These are phyloP conservation scores for Ichneumoninae sp. DNA, from an alignment of 2,888 invertebrate species.

Conservation along the genomic window DNA sequence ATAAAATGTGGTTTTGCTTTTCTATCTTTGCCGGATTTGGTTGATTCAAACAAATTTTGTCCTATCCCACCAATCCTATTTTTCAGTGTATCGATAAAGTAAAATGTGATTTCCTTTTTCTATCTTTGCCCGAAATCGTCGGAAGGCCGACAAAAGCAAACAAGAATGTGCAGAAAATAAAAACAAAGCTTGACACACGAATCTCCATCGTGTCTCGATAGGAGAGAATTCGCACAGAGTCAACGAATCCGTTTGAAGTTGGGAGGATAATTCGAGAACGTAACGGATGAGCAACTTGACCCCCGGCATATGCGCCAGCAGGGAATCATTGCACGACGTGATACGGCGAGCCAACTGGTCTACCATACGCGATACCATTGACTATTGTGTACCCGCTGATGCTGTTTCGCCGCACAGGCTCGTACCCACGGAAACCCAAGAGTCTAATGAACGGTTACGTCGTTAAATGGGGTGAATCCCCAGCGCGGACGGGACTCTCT, in stretches of 20 bases:
- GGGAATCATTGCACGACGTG: slow-evolving; percentile 49
- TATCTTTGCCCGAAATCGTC: too few relatives aligned
- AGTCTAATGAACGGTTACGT: slow-evolving; percentile 65
- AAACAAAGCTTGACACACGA: neutral
- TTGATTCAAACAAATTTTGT: too few relatives aligned
- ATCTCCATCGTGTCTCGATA: too few relatives aligned
- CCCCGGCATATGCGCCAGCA: slow-evolving; percentile 37
- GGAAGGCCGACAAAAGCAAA: neutral
- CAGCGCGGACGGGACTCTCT: slow-evolving; percentile 41
- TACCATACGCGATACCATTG: slow-evolving; percentile 41
- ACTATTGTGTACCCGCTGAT: slow-evolving; percentile 34
- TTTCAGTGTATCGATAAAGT: too few relatives aligned
- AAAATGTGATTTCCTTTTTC: too few relatives aligned
- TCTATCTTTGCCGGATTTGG: too few relatives aligned
- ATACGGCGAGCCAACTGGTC: slow-evolving; percentile 55
- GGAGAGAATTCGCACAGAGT: neutral
- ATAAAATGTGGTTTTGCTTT: too few relatives aligned
- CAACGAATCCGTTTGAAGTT: slow-evolving; percentile 7
- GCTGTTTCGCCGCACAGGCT: slow-evolving; percentile 32
- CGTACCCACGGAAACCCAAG: slow-evolving; percentile 47
- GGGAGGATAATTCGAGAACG: neutral
- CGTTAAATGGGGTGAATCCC: slow-evolving; percentile 62
- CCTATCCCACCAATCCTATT: too few relatives aligned
- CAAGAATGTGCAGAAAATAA: neutral
- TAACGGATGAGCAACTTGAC: slow-evolving; percentile 37